Evolutionary conservation across 2,888 invertebrate genomes (phyloP).

Genomic region (Philereme vetulata): DNA sequence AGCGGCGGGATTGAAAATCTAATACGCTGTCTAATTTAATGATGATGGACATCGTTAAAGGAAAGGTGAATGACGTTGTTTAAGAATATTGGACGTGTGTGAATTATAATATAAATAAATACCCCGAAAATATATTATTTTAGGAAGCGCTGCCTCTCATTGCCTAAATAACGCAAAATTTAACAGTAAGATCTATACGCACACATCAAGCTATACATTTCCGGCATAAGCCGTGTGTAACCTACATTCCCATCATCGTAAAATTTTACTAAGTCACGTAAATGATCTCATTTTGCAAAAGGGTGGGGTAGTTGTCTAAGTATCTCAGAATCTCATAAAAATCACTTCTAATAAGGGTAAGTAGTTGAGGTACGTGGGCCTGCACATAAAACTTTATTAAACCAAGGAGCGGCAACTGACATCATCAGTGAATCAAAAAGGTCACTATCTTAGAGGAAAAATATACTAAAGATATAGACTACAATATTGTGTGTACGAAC

Average conservation of each 20-base stretch:
- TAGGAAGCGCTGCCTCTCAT: too few relatives aligned
- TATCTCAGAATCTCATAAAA: slow-evolving; percentile 17
- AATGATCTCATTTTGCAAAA: slow-evolving; percentile 1
- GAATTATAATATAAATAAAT: too few relatives aligned
- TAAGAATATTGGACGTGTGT: too few relatives aligned
- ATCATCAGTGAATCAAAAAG: slow-evolving; percentile 55
- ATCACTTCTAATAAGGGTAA: slow-evolving; percentile 53
- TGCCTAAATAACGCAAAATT: too few relatives aligned
- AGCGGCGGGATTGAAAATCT: slow-evolving; percentile 8
- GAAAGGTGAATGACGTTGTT: too few relatives aligned
- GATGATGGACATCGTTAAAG: too few relatives aligned
- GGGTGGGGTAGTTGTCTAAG: neutral
- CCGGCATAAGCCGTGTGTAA: too few relatives aligned
- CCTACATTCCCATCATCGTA: neutral
- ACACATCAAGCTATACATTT: too few relatives aligned
- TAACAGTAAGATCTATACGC: too few relatives aligned
- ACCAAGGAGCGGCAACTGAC: slow-evolving; percentile 55
- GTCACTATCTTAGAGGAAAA: slow-evolving; percentile 30
- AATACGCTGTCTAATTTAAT: neutral
- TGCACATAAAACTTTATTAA: slow-evolving; percentile 41
- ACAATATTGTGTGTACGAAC: too few relatives aligned
- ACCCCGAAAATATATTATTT: too few relatives aligned
- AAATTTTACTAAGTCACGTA: neutral
- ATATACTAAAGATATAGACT: slow-evolving; percentile 33
- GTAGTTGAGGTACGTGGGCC: slow-evolving; percentile 46